phyloP scores from a whole-genome alignment of 2,113 vertebrate genomes.

The Fulica atra region DNA sequence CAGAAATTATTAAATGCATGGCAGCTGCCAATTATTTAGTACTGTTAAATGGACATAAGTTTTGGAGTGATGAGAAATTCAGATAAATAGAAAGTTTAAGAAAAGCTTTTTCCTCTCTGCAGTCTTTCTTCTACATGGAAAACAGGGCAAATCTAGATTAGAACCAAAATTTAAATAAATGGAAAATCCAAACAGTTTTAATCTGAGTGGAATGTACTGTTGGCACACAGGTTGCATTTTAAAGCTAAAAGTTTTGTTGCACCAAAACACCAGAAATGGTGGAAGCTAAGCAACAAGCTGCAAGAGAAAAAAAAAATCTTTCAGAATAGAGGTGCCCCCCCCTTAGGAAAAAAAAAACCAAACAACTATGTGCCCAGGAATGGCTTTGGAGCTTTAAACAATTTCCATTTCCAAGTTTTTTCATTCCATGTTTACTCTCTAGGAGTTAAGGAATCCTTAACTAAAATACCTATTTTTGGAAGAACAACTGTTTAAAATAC shows the following conservation, averaged over 20 bases:
- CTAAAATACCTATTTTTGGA: background rate
- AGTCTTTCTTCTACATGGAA: background rate
- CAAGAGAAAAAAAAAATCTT: background rate
- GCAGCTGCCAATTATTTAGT: background rate
- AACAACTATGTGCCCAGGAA: background rate
- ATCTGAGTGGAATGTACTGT: slow-evolving; percentile 17
- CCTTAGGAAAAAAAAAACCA: background rate
- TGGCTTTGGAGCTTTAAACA: background rate
- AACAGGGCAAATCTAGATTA: background rate
- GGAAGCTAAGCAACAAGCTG: background rate
- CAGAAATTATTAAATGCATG: background rate
- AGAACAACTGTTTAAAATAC: background rate
- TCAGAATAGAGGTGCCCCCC: background rate
- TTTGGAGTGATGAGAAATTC: background rate
- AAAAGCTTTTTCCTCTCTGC: background rate
- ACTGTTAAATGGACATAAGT: background rate
- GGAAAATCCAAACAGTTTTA: slow-evolving; percentile 16
- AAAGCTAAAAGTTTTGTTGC: slow-evolving; percentile 19
- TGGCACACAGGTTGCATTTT: slow-evolving; percentile 43
- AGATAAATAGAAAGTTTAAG: background rate
- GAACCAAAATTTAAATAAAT: slow-evolving; percentile 11
- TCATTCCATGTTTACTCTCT: background rate
- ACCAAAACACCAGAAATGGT: slow-evolving; percentile 1
- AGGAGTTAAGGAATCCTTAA: background rate
- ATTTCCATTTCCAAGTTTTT: background rate